Conservation (phyloP, 2,797 vertebrate species). For the Anguilla pacifica region DNA sequence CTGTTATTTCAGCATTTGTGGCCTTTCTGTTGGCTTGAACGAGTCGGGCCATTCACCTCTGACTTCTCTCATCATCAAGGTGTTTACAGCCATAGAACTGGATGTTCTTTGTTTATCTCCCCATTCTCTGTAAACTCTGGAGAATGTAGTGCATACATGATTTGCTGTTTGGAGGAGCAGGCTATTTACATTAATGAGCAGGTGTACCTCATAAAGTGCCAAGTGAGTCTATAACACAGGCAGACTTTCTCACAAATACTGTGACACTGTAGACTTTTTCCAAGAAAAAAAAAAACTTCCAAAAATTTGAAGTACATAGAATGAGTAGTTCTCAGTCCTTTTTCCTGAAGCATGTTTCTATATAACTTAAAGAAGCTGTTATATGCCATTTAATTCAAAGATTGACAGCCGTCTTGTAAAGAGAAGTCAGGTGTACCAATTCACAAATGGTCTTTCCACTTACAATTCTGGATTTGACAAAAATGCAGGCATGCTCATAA, state of each 20-base stretch:
- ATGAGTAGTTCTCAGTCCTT: not conserved
- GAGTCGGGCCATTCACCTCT: too few species aligned
- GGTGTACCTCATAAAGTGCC: too few species aligned
- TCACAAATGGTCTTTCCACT: not conserved
- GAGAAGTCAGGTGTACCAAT: not conserved
- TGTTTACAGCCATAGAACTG: too few species aligned
- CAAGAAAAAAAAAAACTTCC: not conserved
- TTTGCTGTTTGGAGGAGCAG: too few species aligned
- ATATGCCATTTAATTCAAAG: not conserved
- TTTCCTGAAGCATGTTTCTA: not conserved
- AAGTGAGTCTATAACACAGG: not conserved
- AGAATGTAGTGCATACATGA: too few species aligned
- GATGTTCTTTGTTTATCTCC: too few species aligned
- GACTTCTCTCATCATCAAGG: too few species aligned
- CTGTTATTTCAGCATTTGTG: too few species aligned
- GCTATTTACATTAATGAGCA: too few species aligned
- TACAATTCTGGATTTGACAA: not conserved
- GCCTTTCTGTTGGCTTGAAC: too few species aligned
- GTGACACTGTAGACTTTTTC: conserved; percentile 8
- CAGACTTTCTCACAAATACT: not conserved
- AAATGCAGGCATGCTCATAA: too few species aligned
- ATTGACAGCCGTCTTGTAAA: not conserved
- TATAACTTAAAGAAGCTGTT: not conserved
- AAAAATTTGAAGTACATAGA: not conserved
- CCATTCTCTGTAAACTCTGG: too few species aligned